Conservation (phyloP, 2,797 vertebrate genomes). For the Gallirallus australis region DNA sequence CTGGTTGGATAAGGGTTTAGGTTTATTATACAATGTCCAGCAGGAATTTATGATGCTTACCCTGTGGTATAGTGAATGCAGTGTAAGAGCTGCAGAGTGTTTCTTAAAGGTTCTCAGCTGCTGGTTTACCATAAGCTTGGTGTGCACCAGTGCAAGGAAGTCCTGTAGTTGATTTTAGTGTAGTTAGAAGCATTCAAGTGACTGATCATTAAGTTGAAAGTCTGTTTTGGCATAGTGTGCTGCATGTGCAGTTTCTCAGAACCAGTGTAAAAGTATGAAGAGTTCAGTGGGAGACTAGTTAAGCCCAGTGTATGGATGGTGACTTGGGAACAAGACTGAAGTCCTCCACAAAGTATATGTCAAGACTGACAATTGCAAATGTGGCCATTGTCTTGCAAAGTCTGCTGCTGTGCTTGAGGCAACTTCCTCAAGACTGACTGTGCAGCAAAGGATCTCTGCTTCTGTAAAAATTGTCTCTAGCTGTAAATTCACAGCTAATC, state of each 20-base stretch:
- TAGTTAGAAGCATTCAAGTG: neutral
- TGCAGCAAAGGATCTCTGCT: neutral
- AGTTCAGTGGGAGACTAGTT: neutral
- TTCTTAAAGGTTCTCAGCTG: neutral
- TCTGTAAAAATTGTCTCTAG: neutral
- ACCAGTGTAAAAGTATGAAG: too few species aligned
- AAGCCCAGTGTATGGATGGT: neutral
- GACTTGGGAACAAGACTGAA: neutral
- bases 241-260: neutral
- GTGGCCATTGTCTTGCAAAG: neutral
- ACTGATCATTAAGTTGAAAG: neutral
- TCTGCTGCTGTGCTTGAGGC: neutral
- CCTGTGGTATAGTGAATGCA: neutral
- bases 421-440: neutral
- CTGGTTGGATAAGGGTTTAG: neutral
- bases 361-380: neutral
- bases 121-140: too few species aligned
- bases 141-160: neutral
- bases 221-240: neutral
- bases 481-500: neutral
- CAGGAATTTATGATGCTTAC: neutral
- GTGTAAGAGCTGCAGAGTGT: neutral
- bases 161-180: neutral
- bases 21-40: neutral
- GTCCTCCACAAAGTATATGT: fast-evolving